Base-by-base conservation (phyloP, 2,888 invertebrate genomes). In the Euzophera pinguis region DNA sequence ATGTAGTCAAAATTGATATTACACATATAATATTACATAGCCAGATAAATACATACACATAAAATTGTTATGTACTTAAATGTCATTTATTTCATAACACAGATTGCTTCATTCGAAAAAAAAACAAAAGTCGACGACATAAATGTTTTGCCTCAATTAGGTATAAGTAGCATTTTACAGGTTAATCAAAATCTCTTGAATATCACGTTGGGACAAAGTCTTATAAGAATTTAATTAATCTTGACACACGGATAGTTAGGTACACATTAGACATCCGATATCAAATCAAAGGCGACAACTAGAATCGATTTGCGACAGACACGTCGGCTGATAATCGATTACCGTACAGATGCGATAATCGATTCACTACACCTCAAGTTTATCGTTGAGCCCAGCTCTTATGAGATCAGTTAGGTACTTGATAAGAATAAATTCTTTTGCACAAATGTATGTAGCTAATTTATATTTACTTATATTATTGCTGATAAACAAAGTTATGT, bases 271-370 rank as follows among this genome's bases (percentile, higher is more conserved):
- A 29, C 29, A 50, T 35, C 43, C 51, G 43, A 51, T 43, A 51
- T 43, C 32, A 43, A 43, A 69, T 74, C 78, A 76, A 84, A 88
- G 81, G 85, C 80, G 88, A 82, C 81, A 85, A 85, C 75, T 72
- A 73, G 72, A 87, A 89, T 89, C 81, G 83, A 89, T 89, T 89
- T 75, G 81, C 66, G 78, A 81, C 78, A 86, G 86, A 87, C 81
- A 83, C 81, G 85, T 71, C 64, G 64, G 62, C 61, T 73, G 71
- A 76, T 83, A 86, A 88, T 88, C 78, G 81, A 87, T 86, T 88
- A 75, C 64, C 69, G 69, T 66, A 69, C 65, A 61, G 75, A 75
- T 74, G 67, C 63, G 61, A 64, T 75, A 84, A 84, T 84, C 72
- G 76, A 80, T 83, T 83, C 73, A 63, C 69, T 69, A 73, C 67